These are phyloP conservation scores for Drosophila triauraria DNA, from an alignment of 1,140 invertebrate genomes.

Conservation along the genomic window DNA sequence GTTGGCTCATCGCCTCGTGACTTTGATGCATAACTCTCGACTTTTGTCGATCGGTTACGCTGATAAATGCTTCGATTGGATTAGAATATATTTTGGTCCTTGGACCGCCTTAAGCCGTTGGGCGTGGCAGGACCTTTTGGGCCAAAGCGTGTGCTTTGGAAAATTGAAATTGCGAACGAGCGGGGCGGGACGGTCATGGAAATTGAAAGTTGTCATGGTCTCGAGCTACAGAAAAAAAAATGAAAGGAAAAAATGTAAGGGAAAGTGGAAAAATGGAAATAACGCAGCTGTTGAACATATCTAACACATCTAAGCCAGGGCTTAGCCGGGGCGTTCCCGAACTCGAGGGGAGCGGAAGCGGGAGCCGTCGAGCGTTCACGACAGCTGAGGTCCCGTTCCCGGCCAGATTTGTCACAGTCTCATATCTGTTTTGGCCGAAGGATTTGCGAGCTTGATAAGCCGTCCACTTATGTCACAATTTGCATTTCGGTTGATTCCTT, in stretches of 20 bases:
- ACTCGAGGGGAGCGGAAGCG: slow-evolving; percentile 13
- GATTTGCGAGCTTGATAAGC: slow-evolving; percentile 54
- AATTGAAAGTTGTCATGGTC: slow-evolving; percentile 78
- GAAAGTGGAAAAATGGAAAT: slow-evolving; percentile 58
- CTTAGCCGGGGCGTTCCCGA: slow-evolving; percentile 56
- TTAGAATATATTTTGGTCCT: slow-evolving; percentile 63
- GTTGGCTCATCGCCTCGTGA: slow-evolving; percentile 62
- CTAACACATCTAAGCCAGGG: slow-evolving; percentile 78
- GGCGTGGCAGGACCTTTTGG: slow-evolving; percentile 58
- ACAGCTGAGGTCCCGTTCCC: slow-evolving; percentile 64
- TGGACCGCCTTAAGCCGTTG: slow-evolving; percentile 57
- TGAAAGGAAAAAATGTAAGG: slow-evolving; percentile 5
- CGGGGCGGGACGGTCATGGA: slow-evolving; percentile 42
- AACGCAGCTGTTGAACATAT: slow-evolving; percentile 81
- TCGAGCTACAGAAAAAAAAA: slow-evolving; percentile 27
- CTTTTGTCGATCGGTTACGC: slow-evolving; percentile 75
- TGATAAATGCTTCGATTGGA: slow-evolving; percentile 80
- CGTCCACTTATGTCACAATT: slow-evolving; percentile 71
- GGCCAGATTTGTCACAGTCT: slow-evolving; percentile 69
- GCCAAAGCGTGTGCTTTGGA: slow-evolving; percentile 41
- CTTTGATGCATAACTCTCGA: slow-evolving; percentile 81
- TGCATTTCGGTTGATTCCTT: slow-evolving; percentile 39
- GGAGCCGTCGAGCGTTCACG: slow-evolving; percentile 26
- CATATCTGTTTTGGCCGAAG: slow-evolving; percentile 52
- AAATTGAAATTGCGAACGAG: slow-evolving; percentile 71